Evolutionary conservation across 2,888 invertebrate species (phyloP).

Genomic region (Lepidocyrtoides sp.): DNA sequence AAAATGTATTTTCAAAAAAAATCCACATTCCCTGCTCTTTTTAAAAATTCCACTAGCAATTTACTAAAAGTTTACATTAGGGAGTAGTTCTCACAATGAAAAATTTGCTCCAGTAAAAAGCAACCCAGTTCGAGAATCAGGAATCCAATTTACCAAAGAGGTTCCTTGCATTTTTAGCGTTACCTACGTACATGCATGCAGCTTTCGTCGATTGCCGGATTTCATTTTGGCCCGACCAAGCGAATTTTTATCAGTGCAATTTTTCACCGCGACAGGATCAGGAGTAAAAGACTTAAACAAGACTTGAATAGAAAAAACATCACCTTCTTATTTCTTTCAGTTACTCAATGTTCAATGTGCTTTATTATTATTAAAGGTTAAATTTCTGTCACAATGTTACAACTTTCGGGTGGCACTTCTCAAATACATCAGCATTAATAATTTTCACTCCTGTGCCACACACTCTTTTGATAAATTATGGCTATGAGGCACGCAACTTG

Average conservation of each 20-base stretch:
- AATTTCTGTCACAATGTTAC: constrained; percentile 16
- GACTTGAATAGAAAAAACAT: constrained; percentile 17
- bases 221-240: neutral
- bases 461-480: constrained; percentile 7
- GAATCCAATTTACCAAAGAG: constrained; percentile 51
- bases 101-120: neutral
- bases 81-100: neutral
- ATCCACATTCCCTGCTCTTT: neutral
- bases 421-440: constrained; percentile 14
- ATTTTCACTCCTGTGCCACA: constrained; percentile 5
- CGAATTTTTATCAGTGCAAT: constrained; percentile 6
- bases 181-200: neutral
- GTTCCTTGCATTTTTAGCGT: neutral
- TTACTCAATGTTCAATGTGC: neutral
- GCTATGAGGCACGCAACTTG: constrained; percentile 3
- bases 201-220: neutral
- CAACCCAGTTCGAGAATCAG: neutral
- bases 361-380: constrained; percentile 33
- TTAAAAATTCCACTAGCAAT: neutral
- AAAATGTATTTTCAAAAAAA: no score
- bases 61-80: neutral
- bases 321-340: neutral
- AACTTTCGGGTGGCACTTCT: constrained; percentile 29
- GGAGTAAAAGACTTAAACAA: neutral
- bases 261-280: neutral